These are phyloP conservation scores for Euphysa ruthae DNA, from an alignment of 30 jellyfish, hydroid and myxozoan genomes.

Conservation along the genomic window DNA sequence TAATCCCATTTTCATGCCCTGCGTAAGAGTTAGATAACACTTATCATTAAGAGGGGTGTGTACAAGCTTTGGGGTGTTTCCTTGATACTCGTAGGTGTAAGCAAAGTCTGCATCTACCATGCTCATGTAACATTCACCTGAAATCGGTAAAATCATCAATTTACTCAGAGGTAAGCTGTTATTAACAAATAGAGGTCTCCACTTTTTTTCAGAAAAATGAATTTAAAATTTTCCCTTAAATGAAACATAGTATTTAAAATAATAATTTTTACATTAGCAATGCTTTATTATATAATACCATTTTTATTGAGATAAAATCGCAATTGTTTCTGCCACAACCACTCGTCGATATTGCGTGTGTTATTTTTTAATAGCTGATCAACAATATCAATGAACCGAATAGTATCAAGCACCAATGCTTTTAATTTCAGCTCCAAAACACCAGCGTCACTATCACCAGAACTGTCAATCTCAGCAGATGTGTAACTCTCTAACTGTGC, in stretches of 20 bases:
- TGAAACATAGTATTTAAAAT: too few species aligned
- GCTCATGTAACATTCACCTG: conserved; percentile 84
- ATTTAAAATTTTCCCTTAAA: too few species aligned
- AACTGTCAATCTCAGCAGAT: conserved; percentile 37
- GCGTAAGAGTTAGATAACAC: conserved; percentile 91
- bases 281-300: too few species aligned
- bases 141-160: too few species aligned
- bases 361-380: conserved; percentile 55
- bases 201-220: too few species aligned
- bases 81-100: conserved; percentile 97
- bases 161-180: too few species aligned
- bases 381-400: conserved; percentile 86
- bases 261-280: too few species aligned
- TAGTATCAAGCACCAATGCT: conserved; percentile 83
- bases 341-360: conserved; percentile 39
- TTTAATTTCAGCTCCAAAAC: conserved; percentile 73
- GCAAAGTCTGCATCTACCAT: conserved; percentile 98
- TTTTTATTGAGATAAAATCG: conserved; percentile 63
- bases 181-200: too few species aligned
- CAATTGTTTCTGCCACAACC: conserved; percentile 97
- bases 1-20: conserved; percentile 99
- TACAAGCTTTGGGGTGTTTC: conserved; percentile 96
- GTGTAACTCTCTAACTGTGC: conserved; percentile 84
- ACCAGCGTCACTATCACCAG: conserved; percentile 54
- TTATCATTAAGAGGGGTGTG: conserved; percentile 97